phyloP scores from a whole-genome alignment of 2,888 invertebrate genomes.

The Caradrina kadenii region DNA sequence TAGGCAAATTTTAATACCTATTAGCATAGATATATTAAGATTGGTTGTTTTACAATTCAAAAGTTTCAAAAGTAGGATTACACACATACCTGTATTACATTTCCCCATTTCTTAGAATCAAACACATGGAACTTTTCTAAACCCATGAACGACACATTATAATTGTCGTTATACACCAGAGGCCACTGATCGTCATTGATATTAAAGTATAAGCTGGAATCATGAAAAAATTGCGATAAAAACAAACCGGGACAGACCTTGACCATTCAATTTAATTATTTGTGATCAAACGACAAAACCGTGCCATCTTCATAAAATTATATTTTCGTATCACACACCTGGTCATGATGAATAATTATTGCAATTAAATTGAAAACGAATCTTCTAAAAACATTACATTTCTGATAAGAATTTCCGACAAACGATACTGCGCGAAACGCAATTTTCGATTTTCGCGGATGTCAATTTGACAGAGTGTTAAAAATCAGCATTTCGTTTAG shows the following conservation, averaged over 20 bases:
- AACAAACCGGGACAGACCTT: background rate
- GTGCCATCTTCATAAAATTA: background rate
- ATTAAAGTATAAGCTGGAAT: conserved; percentile 88
- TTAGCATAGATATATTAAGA: background rate
- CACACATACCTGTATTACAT: conserved; percentile 91
- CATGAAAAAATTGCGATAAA: conserved; percentile 20
- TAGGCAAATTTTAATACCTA: background rate
- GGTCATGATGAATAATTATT: conserved; percentile 61
- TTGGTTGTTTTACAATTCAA: background rate
- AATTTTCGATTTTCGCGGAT: conserved; percentile 69
- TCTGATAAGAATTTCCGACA: conserved; percentile 30
- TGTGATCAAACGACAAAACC: background rate
- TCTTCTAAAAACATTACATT: conserved; percentile 33
- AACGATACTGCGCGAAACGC: conserved; percentile 22
- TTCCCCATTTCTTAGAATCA: conserved; percentile 96
- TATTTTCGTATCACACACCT: conserved; percentile 59
- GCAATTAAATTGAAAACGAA: conserved; percentile 19
- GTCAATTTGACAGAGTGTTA: conserved; percentile 48
- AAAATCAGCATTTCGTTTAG: background rate
- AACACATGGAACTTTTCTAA: conserved; percentile 96
- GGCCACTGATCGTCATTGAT: conserved; percentile 92
- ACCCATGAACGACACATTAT: conserved; percentile 95
- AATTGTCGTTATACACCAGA: conserved; percentile 94
- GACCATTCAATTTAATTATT: background rate
- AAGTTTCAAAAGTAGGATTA: background rate